Base-by-base conservation (phyloP, 2,797 vertebrate genomes). In the Todus mexicanus region DNA sequence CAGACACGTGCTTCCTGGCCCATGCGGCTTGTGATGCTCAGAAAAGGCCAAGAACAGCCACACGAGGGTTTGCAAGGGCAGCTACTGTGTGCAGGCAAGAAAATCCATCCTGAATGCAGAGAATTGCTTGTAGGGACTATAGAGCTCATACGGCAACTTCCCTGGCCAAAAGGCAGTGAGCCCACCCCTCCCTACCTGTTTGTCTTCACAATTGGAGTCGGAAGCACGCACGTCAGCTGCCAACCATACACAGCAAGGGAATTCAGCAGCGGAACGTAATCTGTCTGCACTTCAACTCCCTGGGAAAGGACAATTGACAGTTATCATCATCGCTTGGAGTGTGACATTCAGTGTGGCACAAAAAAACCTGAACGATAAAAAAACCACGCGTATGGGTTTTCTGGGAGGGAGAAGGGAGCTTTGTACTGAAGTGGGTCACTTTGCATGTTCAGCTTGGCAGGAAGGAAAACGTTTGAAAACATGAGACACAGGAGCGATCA, bases 181-280 rank as follows among this genome's bases (percentile, higher is more conserved):
- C 35, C 42, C 35, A 15, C 7, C n/a, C 37, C 64, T 92, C 68
- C 76, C 51, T 98, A 99, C 99, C 99, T 99, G 98, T 99, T 99
- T 8, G 98, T 99, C 98, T 98, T 99, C 96, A 99, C 93, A 31
- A 99, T 97, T 0, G 99, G 99, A 25, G 99, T 99, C 3, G 99
- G 98, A 93, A 99, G 98, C 89, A 99, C 99, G 10, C 99, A 99
- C 27, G 98, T 99, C 95, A 99, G 98, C 94, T 98, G 99, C 99
- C 99, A 99, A 76, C 99, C 99, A 0, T 98, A 99, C 4, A 98
- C 80, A 1, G 99, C 99, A 79, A 99, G 97, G 2, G 99, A 99
- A 97, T 99, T 99, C 87, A 99, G 98, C 95, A 99, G 98, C 3
- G 99, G 99, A 68, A 99, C 96, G 2, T 99, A 99, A 96, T 99